Conservation (phyloP, 35 echinoderm and acorn worm genomes). For the Apostichopus californicus region DNA sequence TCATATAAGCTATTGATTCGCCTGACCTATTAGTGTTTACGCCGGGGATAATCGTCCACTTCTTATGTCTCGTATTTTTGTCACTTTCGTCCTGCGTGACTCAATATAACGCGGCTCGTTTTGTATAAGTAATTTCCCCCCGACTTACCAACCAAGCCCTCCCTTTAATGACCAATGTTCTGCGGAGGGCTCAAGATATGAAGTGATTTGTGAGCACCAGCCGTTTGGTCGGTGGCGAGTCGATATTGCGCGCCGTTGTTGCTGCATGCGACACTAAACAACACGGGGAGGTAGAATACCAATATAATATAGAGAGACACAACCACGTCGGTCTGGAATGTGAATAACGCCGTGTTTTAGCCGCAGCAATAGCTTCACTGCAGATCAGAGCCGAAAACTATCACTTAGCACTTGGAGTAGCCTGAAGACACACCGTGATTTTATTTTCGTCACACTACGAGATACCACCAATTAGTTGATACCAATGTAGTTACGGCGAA, state of each 20-base stretch:
- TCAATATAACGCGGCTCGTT: no score
- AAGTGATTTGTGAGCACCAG: constrained; percentile 31
- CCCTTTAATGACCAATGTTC: background rate
- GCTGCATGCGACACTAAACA: constrained; percentile 30
- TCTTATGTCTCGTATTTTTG: background rate
- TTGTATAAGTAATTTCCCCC: background rate
- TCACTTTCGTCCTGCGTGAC: no score
- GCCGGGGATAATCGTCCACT: background rate
- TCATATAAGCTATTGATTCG: background rate
- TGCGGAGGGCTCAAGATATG: background rate
- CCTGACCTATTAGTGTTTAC: background rate
- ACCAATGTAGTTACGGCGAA: no score
- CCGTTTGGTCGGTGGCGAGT: background rate
- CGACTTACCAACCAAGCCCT: background rate
- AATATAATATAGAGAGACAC: background rate
- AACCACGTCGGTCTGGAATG: constrained; percentile 1
- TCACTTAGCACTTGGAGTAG: constrained; percentile 3
- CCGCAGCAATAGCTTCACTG: background rate
- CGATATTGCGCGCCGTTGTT: background rate
- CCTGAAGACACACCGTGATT: background rate
- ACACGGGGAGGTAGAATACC: background rate
- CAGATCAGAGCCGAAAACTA: background rate
- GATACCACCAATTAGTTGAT: no score
- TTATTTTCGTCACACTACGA: no score
- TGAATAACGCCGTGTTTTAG: background rate